Percentiles rank a stretch among this genome's conserved stretches.
Evolutionary conservation across 2,797 vertebrate genomes (phyloP).

Genomic region (Aldrovandia affinis): DNA sequence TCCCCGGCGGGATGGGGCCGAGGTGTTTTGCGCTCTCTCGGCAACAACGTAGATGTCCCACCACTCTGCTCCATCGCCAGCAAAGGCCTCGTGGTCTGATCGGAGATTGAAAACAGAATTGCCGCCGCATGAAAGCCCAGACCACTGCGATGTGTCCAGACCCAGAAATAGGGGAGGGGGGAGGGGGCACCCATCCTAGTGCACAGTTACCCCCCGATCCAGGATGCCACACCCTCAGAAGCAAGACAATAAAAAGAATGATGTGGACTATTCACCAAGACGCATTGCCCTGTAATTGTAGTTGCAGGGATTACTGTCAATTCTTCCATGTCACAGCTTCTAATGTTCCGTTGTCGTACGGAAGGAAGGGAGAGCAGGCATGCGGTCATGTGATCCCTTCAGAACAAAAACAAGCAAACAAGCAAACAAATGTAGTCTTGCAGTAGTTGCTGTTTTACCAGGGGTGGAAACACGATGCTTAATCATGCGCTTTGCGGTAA

Average conservation of each 20-base stretch:
- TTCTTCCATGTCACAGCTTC: conserved; percentile 74
- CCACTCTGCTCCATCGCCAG: conserved; percentile 60
- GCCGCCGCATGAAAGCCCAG: conserved; percentile 66
- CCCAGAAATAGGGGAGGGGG: conserved; percentile 71
- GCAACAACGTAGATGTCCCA: conserved; percentile 7
- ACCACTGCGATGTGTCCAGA: conserved; percentile 62
- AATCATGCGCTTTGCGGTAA: not conserved
- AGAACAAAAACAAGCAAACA: conserved; percentile 59
- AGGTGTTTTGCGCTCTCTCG: conserved; percentile 19
- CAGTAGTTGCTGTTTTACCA: conserved; percentile 48
- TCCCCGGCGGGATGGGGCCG: conserved; percentile 62
- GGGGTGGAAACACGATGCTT: not conserved
- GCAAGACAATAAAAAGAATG: conserved; percentile 39
- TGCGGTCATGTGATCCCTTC: conserved; percentile 56
- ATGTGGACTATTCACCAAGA: conserved; percentile 55
- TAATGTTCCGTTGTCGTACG: conserved; percentile 58
- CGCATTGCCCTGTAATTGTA: conserved; percentile 76
- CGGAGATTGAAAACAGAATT: conserved; percentile 77
- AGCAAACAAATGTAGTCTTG: conserved; percentile 57
- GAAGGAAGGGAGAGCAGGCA: conserved; percentile 31
- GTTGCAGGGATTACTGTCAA: conserved; percentile 70
- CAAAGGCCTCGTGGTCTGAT: conserved; percentile 74
- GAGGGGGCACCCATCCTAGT: not conserved
- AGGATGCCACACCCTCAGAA: conserved; percentile 49
- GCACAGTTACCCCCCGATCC: conserved; percentile 56